Evolutionary conservation across 1,140 invertebrate genomes (phyloP).

Genomic region (Cherax quadricarinatus): DNA sequence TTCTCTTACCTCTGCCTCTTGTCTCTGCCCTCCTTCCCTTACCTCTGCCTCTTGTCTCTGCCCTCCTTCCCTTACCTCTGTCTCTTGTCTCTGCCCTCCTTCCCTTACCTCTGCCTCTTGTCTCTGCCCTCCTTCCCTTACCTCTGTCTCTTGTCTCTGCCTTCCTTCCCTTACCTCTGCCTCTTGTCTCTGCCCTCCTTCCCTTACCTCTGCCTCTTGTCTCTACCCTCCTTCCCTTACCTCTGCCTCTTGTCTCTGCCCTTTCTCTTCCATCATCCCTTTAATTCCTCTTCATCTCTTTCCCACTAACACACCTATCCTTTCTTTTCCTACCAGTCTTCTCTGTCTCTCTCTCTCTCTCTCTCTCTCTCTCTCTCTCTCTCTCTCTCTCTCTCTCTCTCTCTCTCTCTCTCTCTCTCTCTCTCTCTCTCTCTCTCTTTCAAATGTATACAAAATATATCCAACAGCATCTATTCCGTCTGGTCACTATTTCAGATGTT

Average conservation of each 20-base stretch:
- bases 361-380: constrained; percentile 5
- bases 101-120: too few relatives aligned
- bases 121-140: background rate
- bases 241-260: too few relatives aligned
- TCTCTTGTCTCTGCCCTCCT: background rate
- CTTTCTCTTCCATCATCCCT: background rate
- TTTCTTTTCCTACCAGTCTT: background rate
- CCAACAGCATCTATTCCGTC: too few relatives aligned
- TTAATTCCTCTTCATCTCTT: background rate
- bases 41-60: too few relatives aligned
- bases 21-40: background rate
- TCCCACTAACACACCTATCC: background rate
- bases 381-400: constrained; percentile 36
- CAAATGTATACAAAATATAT: too few relatives aligned
- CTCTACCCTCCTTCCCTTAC: background rate
- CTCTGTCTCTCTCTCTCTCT: background rate
- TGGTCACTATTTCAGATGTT: too few relatives aligned
- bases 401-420: background rate
- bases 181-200: too few relatives aligned
- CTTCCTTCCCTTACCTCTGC: too few relatives aligned
- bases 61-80: background rate
- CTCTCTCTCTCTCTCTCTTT: background rate
- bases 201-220: background rate
- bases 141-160: background rate
- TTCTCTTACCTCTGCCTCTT: background rate